phyloP scores from a whole-genome alignment of 2,888 invertebrate species.

The Tillus elongatus region DNA sequence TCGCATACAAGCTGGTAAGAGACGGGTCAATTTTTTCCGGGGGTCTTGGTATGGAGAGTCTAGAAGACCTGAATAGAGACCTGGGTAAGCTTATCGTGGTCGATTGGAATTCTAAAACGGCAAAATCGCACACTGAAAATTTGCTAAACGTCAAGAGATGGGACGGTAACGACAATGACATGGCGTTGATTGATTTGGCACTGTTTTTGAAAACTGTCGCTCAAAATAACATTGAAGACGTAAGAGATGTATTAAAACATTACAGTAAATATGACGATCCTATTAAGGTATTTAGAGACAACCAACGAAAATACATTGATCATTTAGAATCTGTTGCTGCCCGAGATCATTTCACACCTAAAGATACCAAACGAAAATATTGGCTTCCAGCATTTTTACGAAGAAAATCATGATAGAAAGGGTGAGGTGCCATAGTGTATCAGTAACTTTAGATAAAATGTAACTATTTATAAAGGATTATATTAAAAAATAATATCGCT shows the following conservation, averaged over 20 bases:
- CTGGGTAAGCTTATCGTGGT: conserved; percentile 1
- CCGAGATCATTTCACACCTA: too few species aligned
- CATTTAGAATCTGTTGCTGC: not conserved
- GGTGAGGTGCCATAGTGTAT: too few species aligned
- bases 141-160: not conserved
- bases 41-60: too few species aligned
- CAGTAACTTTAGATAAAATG: too few species aligned
- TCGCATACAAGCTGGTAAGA: not conserved
- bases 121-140: not conserved
- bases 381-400: too few species aligned
- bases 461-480: too few species aligned
- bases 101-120: not conserved
- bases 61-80: conserved; percentile 2
- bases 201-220: not conserved
- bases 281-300: not conserved
- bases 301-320: conserved; percentile 1
- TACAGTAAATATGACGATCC: conserved; percentile 1
- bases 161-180: conserved; percentile 1
- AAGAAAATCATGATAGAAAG: too few species aligned
- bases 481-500: too few species aligned
- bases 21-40: not conserved
- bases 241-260: not conserved
- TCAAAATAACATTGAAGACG: not conserved
- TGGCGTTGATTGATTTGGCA: not conserved
- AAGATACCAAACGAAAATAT: too few species aligned